A percentile compares a stretch with the other conserved stretches of the same genome.
Conservation (phyloP, 2,888 invertebrate genomes). For the Caenorhabditis sp. region DNA sequence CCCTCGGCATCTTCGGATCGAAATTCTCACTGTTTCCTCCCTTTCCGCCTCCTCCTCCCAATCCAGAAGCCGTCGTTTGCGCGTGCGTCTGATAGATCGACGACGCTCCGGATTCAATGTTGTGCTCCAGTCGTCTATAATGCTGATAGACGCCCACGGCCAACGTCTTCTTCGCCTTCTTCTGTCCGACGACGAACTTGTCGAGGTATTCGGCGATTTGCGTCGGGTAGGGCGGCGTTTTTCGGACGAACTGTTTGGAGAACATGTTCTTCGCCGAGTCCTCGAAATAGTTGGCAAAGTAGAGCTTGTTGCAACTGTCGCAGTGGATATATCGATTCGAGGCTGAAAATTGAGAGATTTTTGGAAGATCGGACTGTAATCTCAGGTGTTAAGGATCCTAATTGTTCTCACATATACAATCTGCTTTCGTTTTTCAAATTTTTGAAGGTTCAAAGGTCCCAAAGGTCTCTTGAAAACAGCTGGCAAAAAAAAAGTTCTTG, state of each 20-base stretch:
- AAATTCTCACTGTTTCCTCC: background rate
- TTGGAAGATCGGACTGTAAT: background rate
- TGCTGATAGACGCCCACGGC: constrained; percentile 99
- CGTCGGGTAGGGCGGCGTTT: constrained; percentile 74
- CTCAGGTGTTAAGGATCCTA: too few relatives aligned
- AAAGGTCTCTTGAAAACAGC: too few relatives aligned
- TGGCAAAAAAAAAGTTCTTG: too few relatives aligned
- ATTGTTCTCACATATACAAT: too few relatives aligned
- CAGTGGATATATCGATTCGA: constrained; percentile 78
- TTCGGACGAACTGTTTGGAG: constrained; percentile 56
- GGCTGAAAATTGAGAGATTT: constrained; percentile 68
- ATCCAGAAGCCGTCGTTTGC: background rate
- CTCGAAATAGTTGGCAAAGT: constrained; percentile 70
- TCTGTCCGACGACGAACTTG: constrained; percentile 93
- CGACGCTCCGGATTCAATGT: constrained; percentile 84
- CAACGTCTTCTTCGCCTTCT: constrained; percentile 93
- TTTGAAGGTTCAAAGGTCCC: too few relatives aligned
- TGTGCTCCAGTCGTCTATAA: constrained; percentile 95
- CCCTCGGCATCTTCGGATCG: constrained; percentile 72
- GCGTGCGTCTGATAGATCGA: constrained; percentile 54
- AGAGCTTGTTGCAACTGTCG: constrained; percentile 78
- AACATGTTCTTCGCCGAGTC: constrained; percentile 61
- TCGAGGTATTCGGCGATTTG: constrained; percentile 96
- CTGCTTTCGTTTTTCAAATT: background rate
- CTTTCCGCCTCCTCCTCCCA: background rate